These are phyloP conservation scores for Dicerorhinus sumatrensis DNA, from an alignment of 2,113 vertebrate genomes.

Conservation along the genomic window DNA sequence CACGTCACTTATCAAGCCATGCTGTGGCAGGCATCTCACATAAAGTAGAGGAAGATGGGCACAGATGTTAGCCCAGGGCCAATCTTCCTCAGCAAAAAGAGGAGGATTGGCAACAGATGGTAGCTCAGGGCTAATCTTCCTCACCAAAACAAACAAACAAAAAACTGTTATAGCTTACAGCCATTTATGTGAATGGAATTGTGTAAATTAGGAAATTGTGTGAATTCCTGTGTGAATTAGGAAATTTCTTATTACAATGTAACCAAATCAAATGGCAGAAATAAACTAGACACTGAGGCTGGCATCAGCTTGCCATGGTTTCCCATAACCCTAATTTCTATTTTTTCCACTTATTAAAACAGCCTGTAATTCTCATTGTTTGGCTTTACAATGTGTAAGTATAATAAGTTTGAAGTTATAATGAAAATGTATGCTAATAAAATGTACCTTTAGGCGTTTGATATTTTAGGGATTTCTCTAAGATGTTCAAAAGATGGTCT, in stretches of 20 bases:
- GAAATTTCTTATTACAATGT: slow-evolving; percentile 49
- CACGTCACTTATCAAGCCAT: no score
- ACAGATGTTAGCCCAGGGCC: no score
- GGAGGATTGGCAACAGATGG: no score
- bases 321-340: not conserved
- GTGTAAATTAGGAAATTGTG: not conserved
- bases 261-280: not conserved
- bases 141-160: no score
- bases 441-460: not conserved
- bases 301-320: not conserved
- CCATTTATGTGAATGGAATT: not conserved
- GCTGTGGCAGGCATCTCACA: no score
- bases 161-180: not conserved
- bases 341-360: slow-evolving; percentile 17
- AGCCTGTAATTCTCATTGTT: not conserved
- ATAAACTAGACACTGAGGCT: not conserved
- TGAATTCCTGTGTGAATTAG: not conserved
- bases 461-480: slow-evolving; percentile 35
- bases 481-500: slow-evolving; percentile 8
- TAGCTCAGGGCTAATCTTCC: not conserved
- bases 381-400: not conserved
- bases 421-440: slow-evolving; percentile 15
- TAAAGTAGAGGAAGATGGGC: no score
- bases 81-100: no score
- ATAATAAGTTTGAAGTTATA: not conserved